Base-by-base conservation (phyloP, 2,113 vertebrate species). In the Cygnus buccinator region DNA sequence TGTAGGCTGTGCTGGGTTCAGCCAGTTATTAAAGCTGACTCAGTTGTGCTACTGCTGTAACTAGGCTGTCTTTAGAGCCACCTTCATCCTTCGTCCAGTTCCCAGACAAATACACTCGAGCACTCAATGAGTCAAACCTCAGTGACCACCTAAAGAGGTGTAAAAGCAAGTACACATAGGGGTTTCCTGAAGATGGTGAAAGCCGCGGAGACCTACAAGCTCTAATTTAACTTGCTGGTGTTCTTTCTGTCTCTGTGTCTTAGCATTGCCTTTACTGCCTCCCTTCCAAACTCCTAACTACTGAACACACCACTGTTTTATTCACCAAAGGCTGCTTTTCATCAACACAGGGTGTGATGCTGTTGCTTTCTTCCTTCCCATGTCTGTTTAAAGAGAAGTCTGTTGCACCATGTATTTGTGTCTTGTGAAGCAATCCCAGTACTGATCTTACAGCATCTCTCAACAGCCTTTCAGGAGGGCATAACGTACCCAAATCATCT, bases 381-480 rank as follows among this genome's bases (percentile, higher is more conserved):
- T 10, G 16, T 6, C 9, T 61, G 26, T 72, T 89, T 81, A 75
- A 87, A 67, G 21, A 26, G 52, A 89, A 19, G 37, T 14, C 22
- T 33, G 22, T 14, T 48, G 46, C 0, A 1, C 39, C 3, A 7
- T 1, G 0, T 54, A 6, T 82, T 91, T 85, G 63, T 41, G 74
- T 79, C 62, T 79, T 62, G 58, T 5, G 6, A 68, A 61, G 43
- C 54, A 76, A 61, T 37, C 14, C 75, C 22, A 0, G 1, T 22
- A 21, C 59, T 67, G 81, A 82, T 91, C 81, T 91, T 62, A 6
- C 54, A 82, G 67, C 54, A 26, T 94, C 91, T 95, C 95, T 97
- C 96, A 95, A 62, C 95, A 95, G 87, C 44, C 89, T 96, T 93
- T 95, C 50, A 59, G 85, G 46, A 88, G 72, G 87, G 71, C 91